Evolutionary conservation across 1,140 invertebrate genomes (phyloP).

Genomic region (Drosophila navojoa): DNA sequence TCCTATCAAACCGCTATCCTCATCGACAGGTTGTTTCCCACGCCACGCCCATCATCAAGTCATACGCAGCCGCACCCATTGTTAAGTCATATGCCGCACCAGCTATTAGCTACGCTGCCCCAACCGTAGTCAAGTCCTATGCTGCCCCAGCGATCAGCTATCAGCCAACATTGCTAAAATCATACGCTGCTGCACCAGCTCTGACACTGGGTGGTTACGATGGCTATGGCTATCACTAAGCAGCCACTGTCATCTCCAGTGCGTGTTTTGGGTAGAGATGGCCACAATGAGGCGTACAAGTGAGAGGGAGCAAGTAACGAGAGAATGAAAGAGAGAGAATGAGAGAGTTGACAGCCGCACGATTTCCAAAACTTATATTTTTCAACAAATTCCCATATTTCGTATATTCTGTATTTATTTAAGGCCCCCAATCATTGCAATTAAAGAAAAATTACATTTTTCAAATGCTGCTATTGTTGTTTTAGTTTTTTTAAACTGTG

Average conservation of each 20-base stretch:
- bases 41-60: constrained; percentile 53
- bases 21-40: constrained; percentile 51
- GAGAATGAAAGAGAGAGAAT: neutral
- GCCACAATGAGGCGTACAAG: constrained; percentile 9
- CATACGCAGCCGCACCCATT: constrained; percentile 50
- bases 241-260: neutral
- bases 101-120: constrained; percentile 68
- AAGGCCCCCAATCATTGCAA: constrained; percentile 56
- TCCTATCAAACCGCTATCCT: neutral
- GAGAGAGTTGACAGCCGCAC: constrained; percentile 52
- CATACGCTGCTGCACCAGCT: constrained; percentile 60
- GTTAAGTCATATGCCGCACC: constrained; percentile 63
- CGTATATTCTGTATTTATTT: constrained; percentile 73
- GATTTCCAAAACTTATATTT: constrained; percentile 46
- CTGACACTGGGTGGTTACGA: constrained; percentile 58
- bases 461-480: constrained; percentile 39
- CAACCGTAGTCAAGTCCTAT: constrained; percentile 62
- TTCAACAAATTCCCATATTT: constrained; percentile 24
- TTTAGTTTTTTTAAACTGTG: too few relatives aligned
- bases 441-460: constrained; percentile 71
- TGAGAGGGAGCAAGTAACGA: neutral
- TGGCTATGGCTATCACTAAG: constrained; percentile 62
- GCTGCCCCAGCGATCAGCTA: constrained; percentile 58
- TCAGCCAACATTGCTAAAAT: constrained; percentile 43
- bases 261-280: constrained; percentile 3